These are phyloP conservation scores for Drosophila nigricruria DNA, from an alignment of 2,888 invertebrate species.

Conservation along the genomic window DNA sequence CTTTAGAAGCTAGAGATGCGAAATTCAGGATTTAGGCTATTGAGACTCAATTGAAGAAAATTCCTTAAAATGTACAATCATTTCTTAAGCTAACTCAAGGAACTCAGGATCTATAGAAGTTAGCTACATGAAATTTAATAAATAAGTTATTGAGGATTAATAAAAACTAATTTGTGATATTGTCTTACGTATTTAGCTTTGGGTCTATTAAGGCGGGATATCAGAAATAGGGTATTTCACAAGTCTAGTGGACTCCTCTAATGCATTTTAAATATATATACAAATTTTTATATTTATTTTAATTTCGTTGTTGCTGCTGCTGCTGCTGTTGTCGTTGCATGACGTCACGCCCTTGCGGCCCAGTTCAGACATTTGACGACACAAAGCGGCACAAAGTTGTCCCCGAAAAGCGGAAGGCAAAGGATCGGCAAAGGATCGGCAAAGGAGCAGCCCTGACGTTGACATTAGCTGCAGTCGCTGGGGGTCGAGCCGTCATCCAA, in stretches of 20 bases:
- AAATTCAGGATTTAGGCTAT: no score
- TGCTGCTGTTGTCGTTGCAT: constrained; percentile 29
- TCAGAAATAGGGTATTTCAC: not conserved
- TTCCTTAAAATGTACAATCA: not conserved
- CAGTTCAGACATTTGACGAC: constrained; percentile 57
- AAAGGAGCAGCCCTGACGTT: constrained; percentile 51
- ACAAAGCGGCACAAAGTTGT: constrained; percentile 55
- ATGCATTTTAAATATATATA: constrained; percentile 19
- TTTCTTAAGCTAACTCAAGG: not conserved
- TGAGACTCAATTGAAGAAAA: no score
- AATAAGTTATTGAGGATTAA: not conserved
- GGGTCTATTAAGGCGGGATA: no score
- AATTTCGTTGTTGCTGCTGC: constrained; percentile 13
- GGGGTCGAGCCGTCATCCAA: constrained; percentile 9
- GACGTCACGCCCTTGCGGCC: constrained; percentile 60
- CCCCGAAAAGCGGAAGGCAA: constrained; percentile 38
- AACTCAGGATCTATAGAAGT: not conserved
- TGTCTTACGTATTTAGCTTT: no score
- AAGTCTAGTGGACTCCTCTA: not conserved
- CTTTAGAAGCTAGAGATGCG: no score
- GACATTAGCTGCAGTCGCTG: constrained; percentile 49
- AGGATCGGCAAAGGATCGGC: constrained; percentile 30
- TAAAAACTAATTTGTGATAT: no score
- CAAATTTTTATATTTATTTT: constrained; percentile 25
- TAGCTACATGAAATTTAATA: not conserved